phyloP scores from a whole-genome alignment of 2,888 invertebrate genomes.

The Lasius platythorax region DNA sequence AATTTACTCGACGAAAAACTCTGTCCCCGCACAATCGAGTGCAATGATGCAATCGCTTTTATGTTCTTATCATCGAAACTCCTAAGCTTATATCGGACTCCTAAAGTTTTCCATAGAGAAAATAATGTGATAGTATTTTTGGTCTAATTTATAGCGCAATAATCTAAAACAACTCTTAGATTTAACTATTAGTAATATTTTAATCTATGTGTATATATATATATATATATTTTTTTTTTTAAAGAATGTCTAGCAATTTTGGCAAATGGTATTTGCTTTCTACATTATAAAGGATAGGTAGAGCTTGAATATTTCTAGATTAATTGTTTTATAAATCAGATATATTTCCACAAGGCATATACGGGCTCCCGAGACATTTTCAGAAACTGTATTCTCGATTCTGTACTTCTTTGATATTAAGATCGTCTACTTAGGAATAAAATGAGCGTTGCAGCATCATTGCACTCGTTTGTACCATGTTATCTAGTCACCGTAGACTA shows the following conservation, averaged over 20 bases:
- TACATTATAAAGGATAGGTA: not conserved
- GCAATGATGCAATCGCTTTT: constrained; percentile 2
- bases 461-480: constrained; percentile 37
- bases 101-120: not conserved
- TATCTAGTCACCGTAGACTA: constrained; percentile 50
- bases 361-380: not conserved
- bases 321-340: constrained; percentile 5
- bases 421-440: not conserved
- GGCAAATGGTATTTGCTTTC: not conserved
- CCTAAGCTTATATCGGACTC: not conserved
- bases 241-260: not conserved
- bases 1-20: constrained; percentile 17
- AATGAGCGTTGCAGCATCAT: not conserved
- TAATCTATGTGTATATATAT: constrained; percentile 13
- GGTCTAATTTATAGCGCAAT: constrained; percentile 5
- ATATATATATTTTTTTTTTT: not conserved
- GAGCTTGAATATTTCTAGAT: not conserved
- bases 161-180: not conserved
- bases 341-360: not conserved
- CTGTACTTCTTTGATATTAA: not conserved
- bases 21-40: constrained; percentile 8
- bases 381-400: not conserved
- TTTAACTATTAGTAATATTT: not conserved
- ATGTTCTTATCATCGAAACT: not conserved
- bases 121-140: not conserved